Percentiles rank a stretch among this genome's conserved stretches.
Conservation (phyloP, 2,113 vertebrate genomes). For the Athene noctua region DNA sequence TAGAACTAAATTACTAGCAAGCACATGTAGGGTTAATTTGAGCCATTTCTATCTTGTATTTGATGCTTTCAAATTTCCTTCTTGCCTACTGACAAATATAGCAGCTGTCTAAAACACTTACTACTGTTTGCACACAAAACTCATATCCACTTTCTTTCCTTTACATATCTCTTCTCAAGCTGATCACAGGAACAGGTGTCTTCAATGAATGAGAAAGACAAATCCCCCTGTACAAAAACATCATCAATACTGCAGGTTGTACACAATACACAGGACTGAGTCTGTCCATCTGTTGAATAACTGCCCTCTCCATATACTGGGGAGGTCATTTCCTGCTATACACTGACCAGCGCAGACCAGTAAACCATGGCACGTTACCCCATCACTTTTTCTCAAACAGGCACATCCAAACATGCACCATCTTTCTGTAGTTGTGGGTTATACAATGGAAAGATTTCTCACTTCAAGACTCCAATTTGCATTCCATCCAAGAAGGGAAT, state of each 20-base stretch:
- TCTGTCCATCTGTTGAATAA: not conserved
- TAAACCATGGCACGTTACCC: not conserved
- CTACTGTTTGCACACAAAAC: not conserved
- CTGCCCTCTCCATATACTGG: not conserved
- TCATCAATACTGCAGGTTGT: not conserved
- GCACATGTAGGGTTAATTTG: not conserved
- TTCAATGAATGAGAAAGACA: not conserved
- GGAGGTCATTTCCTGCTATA: not conserved
- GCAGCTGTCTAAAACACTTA: not conserved
- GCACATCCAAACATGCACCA: fast-evolving
- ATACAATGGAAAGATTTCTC: not conserved
- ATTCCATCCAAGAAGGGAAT: not conserved
- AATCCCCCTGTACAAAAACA: not conserved
- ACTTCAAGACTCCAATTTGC: not conserved
- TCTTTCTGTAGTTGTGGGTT: not conserved
- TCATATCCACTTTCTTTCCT: not conserved
- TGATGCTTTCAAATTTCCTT: not conserved
- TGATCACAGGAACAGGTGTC: not conserved
- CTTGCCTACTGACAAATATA: not conserved
- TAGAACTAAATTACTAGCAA: not conserved
- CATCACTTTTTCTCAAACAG: not conserved
- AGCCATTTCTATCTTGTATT: not conserved
- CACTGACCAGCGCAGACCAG: not conserved
- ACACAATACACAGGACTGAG: not conserved
- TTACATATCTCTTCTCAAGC: not conserved